phyloP scores from a whole-genome alignment of 2,113 vertebrate species.

The Lucifuga dentata region DNA sequence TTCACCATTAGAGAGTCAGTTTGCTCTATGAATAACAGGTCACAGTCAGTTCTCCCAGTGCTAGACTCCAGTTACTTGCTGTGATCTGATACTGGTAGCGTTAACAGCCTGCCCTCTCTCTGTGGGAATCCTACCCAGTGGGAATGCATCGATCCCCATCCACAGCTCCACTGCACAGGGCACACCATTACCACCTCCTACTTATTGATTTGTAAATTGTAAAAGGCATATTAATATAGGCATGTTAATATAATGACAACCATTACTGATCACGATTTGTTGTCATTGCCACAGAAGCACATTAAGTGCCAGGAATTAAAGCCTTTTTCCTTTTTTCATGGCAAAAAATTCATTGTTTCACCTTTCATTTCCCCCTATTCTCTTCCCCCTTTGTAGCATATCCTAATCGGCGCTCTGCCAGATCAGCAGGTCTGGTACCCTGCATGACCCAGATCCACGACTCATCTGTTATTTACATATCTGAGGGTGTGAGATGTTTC shows the following conservation, averaged over 20 bases:
- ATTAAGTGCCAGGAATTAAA: too few relatives aligned
- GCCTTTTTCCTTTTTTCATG: too few relatives aligned
- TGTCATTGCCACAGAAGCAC: too few relatives aligned
- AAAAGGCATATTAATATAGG: not conserved
- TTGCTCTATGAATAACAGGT: slow-evolving; percentile 70
- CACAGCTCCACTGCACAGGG: slow-evolving; percentile 8
- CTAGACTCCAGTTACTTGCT: slow-evolving; percentile 28
- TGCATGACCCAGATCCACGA: slow-evolving; percentile 35
- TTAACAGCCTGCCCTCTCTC: slow-evolving; percentile 60
- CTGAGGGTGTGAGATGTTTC: slow-evolving; percentile 27
- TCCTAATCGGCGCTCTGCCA: slow-evolving; percentile 33
- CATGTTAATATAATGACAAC: not conserved
- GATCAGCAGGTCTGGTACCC: slow-evolving; percentile 24
- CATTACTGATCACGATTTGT: not conserved
- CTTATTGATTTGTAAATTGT: not conserved
- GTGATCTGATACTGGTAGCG: slow-evolving; percentile 65
- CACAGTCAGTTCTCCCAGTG: slow-evolving; percentile 21
- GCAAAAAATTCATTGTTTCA: too few relatives aligned
- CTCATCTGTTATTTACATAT: slow-evolving; percentile 51
- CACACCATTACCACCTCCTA: not conserved
- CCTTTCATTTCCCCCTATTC: too few relatives aligned
- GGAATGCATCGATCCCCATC: slow-evolving; percentile 32
- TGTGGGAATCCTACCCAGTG: not conserved
- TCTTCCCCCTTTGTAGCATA: not conserved
- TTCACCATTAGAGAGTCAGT: slow-evolving; percentile 43